Evolutionary conservation across 2,888 invertebrate species (phyloP).

Genomic region (Ophion ellenae): DNA sequence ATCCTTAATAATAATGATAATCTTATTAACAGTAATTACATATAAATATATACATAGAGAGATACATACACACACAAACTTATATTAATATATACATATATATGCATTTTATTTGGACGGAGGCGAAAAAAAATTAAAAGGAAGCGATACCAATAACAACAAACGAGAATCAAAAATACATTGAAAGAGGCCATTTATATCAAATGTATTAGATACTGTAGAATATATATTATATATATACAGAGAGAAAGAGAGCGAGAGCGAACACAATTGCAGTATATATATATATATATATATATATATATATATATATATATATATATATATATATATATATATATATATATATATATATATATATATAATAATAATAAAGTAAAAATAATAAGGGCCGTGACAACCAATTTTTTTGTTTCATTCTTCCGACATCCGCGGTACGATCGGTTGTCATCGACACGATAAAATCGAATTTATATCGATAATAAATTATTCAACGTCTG

Average conservation of each 20-base stretch:
- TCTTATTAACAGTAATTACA: too few species aligned
- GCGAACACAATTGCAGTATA: constrained; percentile 23
- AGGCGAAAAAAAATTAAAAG: constrained; percentile 18
- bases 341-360: neutral
- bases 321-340: constrained; percentile 40
- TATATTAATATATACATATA: too few species aligned
- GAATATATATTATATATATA: constrained; percentile 46
- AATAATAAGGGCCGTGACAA: too few species aligned
- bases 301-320: too few species aligned
- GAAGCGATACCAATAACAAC: constrained; percentile 12
- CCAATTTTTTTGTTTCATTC: constrained; percentile 11
- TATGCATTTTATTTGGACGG: too few species aligned
- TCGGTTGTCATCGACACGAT: constrained; percentile 3
- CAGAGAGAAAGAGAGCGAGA: neutral
- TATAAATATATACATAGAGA: constrained; percentile 33
- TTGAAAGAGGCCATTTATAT: constrained; percentile 65
- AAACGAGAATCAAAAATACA: constrained; percentile 64
- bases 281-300: neutral
- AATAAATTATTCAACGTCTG: neutral
- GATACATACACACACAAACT: neutral
- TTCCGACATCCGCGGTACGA: constrained; percentile 5
- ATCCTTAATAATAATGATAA: too few species aligned
- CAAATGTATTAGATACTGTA: constrained; percentile 66
- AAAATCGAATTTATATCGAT: constrained; percentile 8
- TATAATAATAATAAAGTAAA: too few species aligned